Conservation (phyloP, 2,113 vertebrate species). For the Lethenteron reissneri region DNA sequence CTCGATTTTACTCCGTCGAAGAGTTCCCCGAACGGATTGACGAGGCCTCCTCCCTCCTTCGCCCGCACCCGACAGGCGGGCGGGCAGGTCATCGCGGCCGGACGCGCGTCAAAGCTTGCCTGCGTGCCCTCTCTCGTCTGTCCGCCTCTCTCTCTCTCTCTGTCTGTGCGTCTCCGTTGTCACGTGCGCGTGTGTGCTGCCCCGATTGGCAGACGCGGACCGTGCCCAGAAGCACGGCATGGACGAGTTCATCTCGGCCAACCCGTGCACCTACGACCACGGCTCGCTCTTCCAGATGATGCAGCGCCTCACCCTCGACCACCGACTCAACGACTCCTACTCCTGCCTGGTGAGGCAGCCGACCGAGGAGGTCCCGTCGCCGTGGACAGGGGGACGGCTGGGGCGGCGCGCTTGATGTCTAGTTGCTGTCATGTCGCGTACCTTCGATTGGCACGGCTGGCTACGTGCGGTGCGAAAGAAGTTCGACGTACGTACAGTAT, state of each 20-base stretch:
- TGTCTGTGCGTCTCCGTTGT: background rate
- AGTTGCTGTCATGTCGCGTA: too few relatives aligned
- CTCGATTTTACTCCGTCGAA: too few relatives aligned
- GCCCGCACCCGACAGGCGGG: too few relatives aligned
- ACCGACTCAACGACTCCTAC: constrained; percentile 98
- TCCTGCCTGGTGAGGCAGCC: constrained; percentile 72
- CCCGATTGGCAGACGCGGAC: constrained; percentile 66
- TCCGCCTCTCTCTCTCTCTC: constrained; percentile 1
- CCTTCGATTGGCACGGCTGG: background rate
- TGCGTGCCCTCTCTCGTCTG: background rate
- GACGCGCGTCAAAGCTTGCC: too few relatives aligned
- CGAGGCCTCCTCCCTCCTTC: too few relatives aligned
- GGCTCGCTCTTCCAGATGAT: constrained; percentile 88
- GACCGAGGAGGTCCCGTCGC: too few relatives aligned
- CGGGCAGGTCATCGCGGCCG: too few relatives aligned
- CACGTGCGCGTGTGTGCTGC: background rate
- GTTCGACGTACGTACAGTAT: background rate
- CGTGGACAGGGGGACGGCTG: too few relatives aligned
- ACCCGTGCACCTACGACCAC: constrained; percentile 97
- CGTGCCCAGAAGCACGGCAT: constrained; percentile 98
- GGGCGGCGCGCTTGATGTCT: too few relatives aligned
- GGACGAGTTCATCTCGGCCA: constrained; percentile 99
- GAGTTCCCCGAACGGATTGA: too few relatives aligned
- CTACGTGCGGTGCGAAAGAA: background rate
- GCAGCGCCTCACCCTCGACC: constrained; percentile 90